A percentile compares a stretch with the other conserved stretches of the same genome.
Conservation (phyloP, 2,797 vertebrate species). For the Podarcis lilfordi region DNA sequence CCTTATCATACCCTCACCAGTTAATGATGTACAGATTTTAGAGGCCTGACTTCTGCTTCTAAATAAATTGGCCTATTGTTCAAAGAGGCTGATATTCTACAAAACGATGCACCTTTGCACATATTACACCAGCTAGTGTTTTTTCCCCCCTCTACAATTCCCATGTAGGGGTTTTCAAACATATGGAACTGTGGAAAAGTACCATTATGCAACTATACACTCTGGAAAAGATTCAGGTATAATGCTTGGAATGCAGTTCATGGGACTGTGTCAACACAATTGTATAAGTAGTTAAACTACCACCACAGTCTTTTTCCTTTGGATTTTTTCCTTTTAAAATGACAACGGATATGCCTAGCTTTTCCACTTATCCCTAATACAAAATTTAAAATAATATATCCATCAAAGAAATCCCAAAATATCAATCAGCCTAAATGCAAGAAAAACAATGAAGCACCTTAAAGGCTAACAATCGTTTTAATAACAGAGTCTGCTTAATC, state of each 20-base stretch:
- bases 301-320: conserved; percentile 18
- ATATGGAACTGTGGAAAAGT: conserved; percentile 42
- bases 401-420: too few species aligned
- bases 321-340: conserved; percentile 13
- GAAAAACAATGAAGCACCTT: not conserved
- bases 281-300: conserved; percentile 16
- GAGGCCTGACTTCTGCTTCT: not conserved
- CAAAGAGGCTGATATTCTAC: not conserved
- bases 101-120: not conserved
- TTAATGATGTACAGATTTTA: not conserved
- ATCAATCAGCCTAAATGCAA: not conserved
- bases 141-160: not conserved
- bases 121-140: conserved; percentile 17
- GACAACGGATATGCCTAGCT: not conserved
- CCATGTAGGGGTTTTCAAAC: conserved; percentile 7
- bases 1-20: not conserved
- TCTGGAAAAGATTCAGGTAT: not conserved
- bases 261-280: not conserved
- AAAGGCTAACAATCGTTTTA: not conserved
- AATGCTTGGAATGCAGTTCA: not conserved
- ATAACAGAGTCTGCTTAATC: not conserved
- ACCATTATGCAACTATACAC: not conserved
- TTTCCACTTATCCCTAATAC: not conserved
- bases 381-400: too few species aligned
- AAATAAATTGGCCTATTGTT: not conserved